Evolutionary conservation across 2,888 invertebrate genomes (phyloP).

Genomic region (Sussaba pulchella): DNA sequence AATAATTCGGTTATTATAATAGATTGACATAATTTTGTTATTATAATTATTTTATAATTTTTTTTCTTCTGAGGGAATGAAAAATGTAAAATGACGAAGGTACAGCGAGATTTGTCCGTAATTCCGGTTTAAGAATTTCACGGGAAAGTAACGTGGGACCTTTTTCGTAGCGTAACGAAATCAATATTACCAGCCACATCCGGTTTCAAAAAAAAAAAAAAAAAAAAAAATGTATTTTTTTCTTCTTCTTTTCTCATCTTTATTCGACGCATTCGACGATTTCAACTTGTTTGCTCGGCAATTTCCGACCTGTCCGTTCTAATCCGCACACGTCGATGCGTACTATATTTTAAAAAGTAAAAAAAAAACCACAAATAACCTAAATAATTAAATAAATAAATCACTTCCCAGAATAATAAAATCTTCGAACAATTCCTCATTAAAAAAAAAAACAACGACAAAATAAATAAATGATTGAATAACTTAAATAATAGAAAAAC

Average conservation of each 20-base stretch:
- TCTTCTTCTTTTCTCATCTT: constrained; percentile 5
- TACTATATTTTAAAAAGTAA: neutral
- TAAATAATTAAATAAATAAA: neutral
- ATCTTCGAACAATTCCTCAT: too few relatives aligned
- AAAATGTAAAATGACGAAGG: neutral
- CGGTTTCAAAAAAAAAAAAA: constrained; percentile 39
- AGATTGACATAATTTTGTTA: neutral
- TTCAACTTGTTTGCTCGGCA: constrained; percentile 51
- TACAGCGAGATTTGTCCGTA: neutral
- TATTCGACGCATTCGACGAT: neutral
- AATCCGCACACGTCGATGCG: constrained; percentile 26
- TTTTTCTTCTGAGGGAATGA: neutral
- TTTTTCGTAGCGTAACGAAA: constrained; percentile 48
- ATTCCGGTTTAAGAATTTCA: neutral
- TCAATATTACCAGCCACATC: constrained; percentile 38
- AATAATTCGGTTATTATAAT: too few relatives aligned
- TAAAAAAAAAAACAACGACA: too few relatives aligned
- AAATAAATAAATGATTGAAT: too few relatives aligned
- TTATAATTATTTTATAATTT: neutral
- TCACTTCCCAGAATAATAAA: too few relatives aligned
- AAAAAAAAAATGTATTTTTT: too few relatives aligned
- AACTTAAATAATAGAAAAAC: too few relatives aligned
- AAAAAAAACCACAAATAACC: too few relatives aligned
- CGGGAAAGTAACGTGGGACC: neutral
- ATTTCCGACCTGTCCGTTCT: constrained; percentile 42